phyloP scores from a whole-genome alignment of 2,797 vertebrate genomes.

The Knipowitschia caucasica region DNA sequence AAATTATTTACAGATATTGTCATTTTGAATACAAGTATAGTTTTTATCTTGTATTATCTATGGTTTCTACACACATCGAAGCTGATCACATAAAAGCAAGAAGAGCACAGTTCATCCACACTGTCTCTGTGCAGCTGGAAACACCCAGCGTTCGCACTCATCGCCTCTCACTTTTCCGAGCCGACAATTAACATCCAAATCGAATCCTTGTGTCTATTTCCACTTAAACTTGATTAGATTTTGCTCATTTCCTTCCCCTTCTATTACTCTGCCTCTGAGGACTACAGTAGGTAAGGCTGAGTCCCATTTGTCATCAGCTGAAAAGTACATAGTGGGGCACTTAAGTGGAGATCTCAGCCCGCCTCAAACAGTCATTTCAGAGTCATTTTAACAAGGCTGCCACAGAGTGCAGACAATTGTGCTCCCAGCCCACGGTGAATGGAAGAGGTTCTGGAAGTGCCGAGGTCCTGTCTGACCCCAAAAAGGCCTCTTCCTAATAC shows the following conservation, averaged over 20 bases:
- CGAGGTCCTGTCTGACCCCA: constrained; percentile 39
- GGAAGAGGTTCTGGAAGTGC: constrained; percentile 19
- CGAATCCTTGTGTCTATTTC: constrained; percentile 22
- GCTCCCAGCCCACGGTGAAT: constrained; percentile 29
- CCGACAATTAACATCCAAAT: constrained; percentile 45
- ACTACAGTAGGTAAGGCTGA: constrained; percentile 31
- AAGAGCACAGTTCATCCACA: not conserved
- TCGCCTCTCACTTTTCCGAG: constrained; percentile 11
- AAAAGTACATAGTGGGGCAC: constrained; percentile 39
- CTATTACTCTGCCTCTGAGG: constrained; percentile 25
- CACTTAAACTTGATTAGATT: constrained; percentile 47
- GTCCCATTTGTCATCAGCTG: constrained; percentile 37
- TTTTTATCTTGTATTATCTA: not conserved
- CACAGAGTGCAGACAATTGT: constrained; percentile 20
- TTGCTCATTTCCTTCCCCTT: constrained; percentile 44
- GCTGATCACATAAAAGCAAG: not conserved
- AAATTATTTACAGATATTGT: too few species aligned
- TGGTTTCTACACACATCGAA: not conserved
- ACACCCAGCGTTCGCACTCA: not conserved
- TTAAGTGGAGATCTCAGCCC: constrained; percentile 38
- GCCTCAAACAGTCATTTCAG: constrained; percentile 32
- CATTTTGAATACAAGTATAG: too few species aligned
- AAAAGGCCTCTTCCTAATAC: constrained; percentile 46
- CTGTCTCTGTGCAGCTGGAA: not conserved
- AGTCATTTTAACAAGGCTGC: constrained; percentile 25